Evolutionary conservation across 2,797 vertebrate species (phyloP), one percentile per base, ranked within the genome.

Genomic region (Prunella strophiata): DNA sequence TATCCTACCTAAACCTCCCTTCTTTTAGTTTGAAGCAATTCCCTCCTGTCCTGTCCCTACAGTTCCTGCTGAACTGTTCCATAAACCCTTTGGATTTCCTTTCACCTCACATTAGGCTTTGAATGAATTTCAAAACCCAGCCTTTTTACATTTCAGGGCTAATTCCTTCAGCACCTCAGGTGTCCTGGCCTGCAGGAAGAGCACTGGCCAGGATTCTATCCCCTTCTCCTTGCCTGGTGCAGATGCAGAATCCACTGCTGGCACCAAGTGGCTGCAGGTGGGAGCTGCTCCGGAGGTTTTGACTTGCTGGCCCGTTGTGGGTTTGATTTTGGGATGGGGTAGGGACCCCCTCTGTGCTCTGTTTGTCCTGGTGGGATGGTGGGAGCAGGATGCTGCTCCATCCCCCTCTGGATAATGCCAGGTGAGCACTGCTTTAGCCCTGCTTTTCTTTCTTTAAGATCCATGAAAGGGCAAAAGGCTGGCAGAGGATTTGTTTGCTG

Each of bases 271-370:
- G 96, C 88, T 68, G 79, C 4, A 0, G 5, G 25, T 70, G 94
- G 93, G 30, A 96, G 62, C 75, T 89, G 78, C 87, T 82, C 67
- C 0, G 0, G 67, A 32, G 55, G 9, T 7, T 6, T 4, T 58
- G 36, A 10, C n/a, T 78, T 0, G 0, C 16, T 2, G 6, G 2
- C 45, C 3, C 0, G 7, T 8, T 9, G 11, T 1, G 4, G 12
- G 22, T 0, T 1, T 4, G 48, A 8, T 76, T 54, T 8, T 4
- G 21, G 65, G 40, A 4, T 0, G 4, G 11, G 3, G 6, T 5
- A 20, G 29, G 29, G 23, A 27, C 14, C 11, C 7, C 16, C 29
- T n/a, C 15, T 1, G 2, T 11, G 42, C n/a, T 17, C 40, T 15
- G 2, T 36, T 42, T 73, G 47, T 30, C 51, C 10, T 0, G 0